A percentile compares a stretch with the other conserved stretches of the same genome.
Conservation (phyloP, 2,113 vertebrate species). For the Daubentonia madagascariensis region DNA sequence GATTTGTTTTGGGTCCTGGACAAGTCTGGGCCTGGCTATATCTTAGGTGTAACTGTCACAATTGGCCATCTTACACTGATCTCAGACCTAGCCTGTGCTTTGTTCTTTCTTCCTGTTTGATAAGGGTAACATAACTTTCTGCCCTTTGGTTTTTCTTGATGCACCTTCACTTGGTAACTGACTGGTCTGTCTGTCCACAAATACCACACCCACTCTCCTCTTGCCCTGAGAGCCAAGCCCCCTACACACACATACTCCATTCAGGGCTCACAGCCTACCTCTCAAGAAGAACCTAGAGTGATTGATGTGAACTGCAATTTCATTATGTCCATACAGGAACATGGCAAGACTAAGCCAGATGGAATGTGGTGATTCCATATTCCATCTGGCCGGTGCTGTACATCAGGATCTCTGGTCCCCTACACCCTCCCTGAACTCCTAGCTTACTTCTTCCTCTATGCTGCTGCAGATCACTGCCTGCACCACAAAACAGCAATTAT, state of each 20-base stretch:
- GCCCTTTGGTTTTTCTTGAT: not conserved
- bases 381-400: not conserved
- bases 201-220: not conserved
- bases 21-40: not conserved
- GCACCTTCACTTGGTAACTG: not conserved
- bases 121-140: not conserved
- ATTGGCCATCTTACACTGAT: not conserved
- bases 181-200: not conserved
- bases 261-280: not conserved
- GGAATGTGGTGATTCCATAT: not conserved
- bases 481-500: not conserved
- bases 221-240: not conserved
- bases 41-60: not conserved
- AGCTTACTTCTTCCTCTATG: not conserved
- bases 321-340: not conserved
- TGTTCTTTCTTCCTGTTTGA: not conserved
- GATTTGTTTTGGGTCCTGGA: not conserved
- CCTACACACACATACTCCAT: not conserved
- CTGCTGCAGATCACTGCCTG: not conserved
- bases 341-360: not conserved
- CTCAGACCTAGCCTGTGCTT: not conserved
- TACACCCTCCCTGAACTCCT: not conserved
- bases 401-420: not conserved
- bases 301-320: not conserved
- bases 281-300: not conserved